Conservation (phyloP, 2,888 invertebrate species). For the Lissocephala sabroskyi region DNA sequence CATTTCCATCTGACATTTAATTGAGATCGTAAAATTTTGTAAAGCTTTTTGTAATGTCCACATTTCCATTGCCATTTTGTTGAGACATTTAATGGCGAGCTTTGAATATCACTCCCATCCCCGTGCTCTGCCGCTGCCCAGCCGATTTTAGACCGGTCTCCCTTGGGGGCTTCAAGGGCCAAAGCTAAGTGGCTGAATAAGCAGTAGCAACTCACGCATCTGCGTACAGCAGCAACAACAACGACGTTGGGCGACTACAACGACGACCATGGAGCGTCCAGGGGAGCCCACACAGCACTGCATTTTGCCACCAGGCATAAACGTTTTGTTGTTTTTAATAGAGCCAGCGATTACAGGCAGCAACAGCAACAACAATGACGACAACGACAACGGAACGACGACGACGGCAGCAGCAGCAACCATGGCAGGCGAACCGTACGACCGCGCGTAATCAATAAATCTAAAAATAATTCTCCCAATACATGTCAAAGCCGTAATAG, state of each 20-base stretch:
- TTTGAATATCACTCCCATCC: neutral
- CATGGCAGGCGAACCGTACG: conserved; percentile 32
- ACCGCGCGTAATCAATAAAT: conserved; percentile 67
- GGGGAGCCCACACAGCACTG: conserved; percentile 46
- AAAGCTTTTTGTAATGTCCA: conserved; percentile 42
- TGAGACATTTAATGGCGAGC: conserved; percentile 38
- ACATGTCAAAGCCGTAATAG: conserved; percentile 71
- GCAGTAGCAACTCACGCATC: conserved; percentile 50
- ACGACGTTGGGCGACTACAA: too few relatives aligned
- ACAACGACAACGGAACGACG: conserved; percentile 11
- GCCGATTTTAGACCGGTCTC: conserved; percentile 44
- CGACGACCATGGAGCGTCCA: conserved; percentile 9
- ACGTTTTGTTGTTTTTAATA: conserved; percentile 62
- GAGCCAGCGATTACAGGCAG: conserved; percentile 53
- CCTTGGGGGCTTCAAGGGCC: too few relatives aligned
- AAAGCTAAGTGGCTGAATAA: conserved; percentile 44
- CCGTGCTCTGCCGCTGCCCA: too few relatives aligned
- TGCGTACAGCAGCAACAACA: conserved; percentile 29
- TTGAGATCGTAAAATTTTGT: conserved; percentile 65
- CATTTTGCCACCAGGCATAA: conserved; percentile 49
- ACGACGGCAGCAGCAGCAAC: conserved; percentile 19
- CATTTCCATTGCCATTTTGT: neutral
- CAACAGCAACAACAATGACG: conserved; percentile 13
- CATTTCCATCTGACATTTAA: conserved; percentile 66
- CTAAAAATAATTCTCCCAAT: conserved; percentile 70